A percentile compares a stretch with the other conserved stretches of the same genome.
These are phyloP conservation scores for Theropithecus gelada DNA, from an alignment of 2,113 vertebrate species.

Conservation along the genomic window DNA sequence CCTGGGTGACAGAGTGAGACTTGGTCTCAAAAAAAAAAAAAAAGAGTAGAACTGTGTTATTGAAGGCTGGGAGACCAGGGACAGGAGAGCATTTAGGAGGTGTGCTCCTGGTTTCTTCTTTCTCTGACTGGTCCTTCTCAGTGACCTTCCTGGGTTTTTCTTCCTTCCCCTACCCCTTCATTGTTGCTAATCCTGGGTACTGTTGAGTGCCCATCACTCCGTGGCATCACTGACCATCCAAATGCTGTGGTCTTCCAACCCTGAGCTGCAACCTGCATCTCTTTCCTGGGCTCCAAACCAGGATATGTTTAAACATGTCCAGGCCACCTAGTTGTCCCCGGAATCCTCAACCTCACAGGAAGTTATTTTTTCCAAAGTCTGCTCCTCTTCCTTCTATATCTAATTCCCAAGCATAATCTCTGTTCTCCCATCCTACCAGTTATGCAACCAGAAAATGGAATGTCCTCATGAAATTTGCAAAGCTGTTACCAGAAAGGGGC, in stretches of 20 bases:
- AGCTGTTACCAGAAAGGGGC: no score
- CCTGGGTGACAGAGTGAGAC: no score
- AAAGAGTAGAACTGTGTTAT: not conserved
- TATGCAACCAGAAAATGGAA: not conserved
- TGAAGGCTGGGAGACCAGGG: not conserved
- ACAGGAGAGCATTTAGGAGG: not conserved
- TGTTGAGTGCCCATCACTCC: no score
- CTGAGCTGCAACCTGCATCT: not conserved
- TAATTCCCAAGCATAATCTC: not conserved
- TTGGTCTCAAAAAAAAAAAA: not conserved
- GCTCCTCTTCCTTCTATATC: not conserved
- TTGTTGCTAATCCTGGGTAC: no score
- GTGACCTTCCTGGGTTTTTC: not conserved
- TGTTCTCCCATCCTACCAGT: not conserved
- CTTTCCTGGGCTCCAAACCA: not conserved
- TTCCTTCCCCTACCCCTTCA: not conserved
- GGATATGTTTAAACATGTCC: not conserved
- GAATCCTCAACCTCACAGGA: not conserved
- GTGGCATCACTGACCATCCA: fast-evolving
- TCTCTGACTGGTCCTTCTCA: no score
- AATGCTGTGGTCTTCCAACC: not conserved
- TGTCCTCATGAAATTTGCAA: not conserved
- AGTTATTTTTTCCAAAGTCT: not conserved
- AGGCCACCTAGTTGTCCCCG: not conserved
- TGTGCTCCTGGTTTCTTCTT: not conserved